A percentile compares a stretch with the other conserved stretches of the same genome.
These are phyloP conservation scores for Drosophila melanica DNA, from an alignment of 1,140 invertebrate genomes.

Conservation along the genomic window DNA sequence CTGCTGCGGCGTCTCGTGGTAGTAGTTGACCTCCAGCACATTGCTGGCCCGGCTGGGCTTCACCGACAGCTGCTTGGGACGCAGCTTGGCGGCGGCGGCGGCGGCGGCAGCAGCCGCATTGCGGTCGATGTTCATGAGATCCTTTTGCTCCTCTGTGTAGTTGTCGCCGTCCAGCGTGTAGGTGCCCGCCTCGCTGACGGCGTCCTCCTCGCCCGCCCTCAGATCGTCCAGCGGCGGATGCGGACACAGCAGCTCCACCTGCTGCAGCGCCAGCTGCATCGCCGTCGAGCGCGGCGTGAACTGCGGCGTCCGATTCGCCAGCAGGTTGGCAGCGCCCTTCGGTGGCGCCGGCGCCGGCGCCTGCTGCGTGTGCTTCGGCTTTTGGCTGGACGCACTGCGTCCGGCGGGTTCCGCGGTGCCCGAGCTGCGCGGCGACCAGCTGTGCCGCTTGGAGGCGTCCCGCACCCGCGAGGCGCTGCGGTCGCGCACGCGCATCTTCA, in stretches of 20 bases:
- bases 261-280: constrained; percentile 78
- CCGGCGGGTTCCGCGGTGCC: constrained; percentile 28
- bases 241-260: constrained; percentile 76
- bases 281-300: constrained; percentile 79
- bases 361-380: constrained; percentile 39
- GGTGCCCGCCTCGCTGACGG: constrained; percentile 92
- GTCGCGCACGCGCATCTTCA: constrained; percentile 76
- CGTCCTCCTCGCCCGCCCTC: constrained; percentile 65
- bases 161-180: constrained; percentile 94
- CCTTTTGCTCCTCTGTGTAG: constrained; percentile 93
- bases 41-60: constrained; percentile 83
- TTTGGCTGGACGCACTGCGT: constrained; percentile 14
- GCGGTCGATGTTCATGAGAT: constrained; percentile 92
- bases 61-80: constrained; percentile 66
- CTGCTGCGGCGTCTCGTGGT: constrained; percentile 84
- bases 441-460: constrained; percentile 81
- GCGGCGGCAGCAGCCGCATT: constrained; percentile 39
- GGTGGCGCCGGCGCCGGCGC: constrained; percentile 33
- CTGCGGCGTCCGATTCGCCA: constrained; percentile 75
- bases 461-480: constrained; percentile 73
- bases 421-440: constrained; percentile 81
- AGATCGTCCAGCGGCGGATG: constrained; percentile 75
- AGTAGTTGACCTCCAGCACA: constrained; percentile 86
- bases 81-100: constrained; percentile 44
- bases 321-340: constrained; percentile 64